Evolutionary conservation across 30 jellyfish, hydroid and myxozoan species (phyloP).

Genomic region (Calvadosia cruxmelitensis): DNA sequence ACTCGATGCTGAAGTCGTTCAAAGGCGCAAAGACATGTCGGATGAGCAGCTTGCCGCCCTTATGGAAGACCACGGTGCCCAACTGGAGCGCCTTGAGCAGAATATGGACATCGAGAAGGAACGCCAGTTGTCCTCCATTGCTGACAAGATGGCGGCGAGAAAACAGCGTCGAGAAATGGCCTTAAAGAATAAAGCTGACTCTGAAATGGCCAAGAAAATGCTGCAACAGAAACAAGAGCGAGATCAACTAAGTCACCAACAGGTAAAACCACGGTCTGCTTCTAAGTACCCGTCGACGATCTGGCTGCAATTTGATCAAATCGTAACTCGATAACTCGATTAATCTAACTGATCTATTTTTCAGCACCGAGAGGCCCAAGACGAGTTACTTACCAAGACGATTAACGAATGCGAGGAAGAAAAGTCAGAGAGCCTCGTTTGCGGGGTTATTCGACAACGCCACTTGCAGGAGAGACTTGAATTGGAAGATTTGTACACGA

Average conservation of each 20-base stretch:
- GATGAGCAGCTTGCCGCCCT: constrained; percentile 61
- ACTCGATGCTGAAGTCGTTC: constrained; percentile 46
- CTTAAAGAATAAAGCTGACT: constrained; percentile 46
- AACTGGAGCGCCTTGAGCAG: constrained; percentile 49
- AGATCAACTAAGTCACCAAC: constrained; percentile 35
- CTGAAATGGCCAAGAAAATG: constrained; percentile 52
- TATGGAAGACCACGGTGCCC: constrained; percentile 71
- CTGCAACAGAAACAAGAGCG: constrained; percentile 65
- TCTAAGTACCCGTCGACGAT: too few species aligned
- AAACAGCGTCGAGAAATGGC: constrained; percentile 52
- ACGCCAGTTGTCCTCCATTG: constrained; percentile 56
- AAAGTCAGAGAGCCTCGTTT: constrained; percentile 62
- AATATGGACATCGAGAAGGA: constrained; percentile 80
- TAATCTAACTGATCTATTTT: too few species aligned
- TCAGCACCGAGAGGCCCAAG: constrained; percentile 71
- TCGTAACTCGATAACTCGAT: too few species aligned
- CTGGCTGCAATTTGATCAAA: too few species aligned
- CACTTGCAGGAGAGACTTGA: constrained; percentile 93
- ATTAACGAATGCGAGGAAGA: constrained; percentile 48
- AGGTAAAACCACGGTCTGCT: too few species aligned
- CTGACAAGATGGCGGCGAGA: constrained; percentile 74
- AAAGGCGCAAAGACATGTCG: constrained; percentile 43
- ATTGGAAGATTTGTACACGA: constrained; percentile 61
- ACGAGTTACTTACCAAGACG: constrained; percentile 35
- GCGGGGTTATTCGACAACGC: constrained; percentile 72